Conservation (phyloP, 2,113 vertebrate species). For the Cyprinodon tularosa region DNA sequence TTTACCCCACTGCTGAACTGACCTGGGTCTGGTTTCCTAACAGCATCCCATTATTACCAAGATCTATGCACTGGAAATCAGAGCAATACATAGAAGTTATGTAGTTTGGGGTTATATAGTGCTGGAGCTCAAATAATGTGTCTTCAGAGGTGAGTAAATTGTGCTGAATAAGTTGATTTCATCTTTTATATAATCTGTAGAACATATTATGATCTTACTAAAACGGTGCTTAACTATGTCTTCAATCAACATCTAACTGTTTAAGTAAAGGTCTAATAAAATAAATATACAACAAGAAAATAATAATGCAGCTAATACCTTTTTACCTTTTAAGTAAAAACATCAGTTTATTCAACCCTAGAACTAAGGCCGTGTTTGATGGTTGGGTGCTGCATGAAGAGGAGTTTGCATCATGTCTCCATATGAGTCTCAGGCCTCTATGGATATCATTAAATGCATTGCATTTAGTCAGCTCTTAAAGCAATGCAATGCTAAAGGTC, state of each 20-base stretch:
- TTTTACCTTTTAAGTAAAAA: too few species aligned
- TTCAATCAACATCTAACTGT: background rate
- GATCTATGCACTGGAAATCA: conserved; percentile 37
- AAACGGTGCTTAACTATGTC: background rate
- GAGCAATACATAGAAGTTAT: conserved; percentile 17
- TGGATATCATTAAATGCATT: too few species aligned
- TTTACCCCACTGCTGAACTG: conserved; percentile 64
- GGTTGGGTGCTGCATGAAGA: too few species aligned
- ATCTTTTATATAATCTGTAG: background rate
- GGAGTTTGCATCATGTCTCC: too few species aligned
- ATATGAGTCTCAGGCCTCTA: too few species aligned
- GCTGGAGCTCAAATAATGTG: conserved; percentile 15
- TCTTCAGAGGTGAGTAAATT: background rate
- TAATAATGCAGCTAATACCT: too few species aligned
- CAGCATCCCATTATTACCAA: conserved; percentile 54
- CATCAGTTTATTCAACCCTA: too few species aligned
- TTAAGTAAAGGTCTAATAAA: background rate
- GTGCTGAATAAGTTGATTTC: conserved; percentile 1
- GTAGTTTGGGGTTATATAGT: conserved; percentile 9
- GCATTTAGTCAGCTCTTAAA: background rate
- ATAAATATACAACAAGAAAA: background rate
- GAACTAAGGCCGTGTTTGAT: too few species aligned
- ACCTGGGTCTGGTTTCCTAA: conserved; percentile 70
- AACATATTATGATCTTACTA: background rate
- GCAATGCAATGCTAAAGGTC: background rate